phyloP scores from a whole-genome alignment of 2,888 invertebrate genomes.

The Protodeltote pygarga region DNA sequence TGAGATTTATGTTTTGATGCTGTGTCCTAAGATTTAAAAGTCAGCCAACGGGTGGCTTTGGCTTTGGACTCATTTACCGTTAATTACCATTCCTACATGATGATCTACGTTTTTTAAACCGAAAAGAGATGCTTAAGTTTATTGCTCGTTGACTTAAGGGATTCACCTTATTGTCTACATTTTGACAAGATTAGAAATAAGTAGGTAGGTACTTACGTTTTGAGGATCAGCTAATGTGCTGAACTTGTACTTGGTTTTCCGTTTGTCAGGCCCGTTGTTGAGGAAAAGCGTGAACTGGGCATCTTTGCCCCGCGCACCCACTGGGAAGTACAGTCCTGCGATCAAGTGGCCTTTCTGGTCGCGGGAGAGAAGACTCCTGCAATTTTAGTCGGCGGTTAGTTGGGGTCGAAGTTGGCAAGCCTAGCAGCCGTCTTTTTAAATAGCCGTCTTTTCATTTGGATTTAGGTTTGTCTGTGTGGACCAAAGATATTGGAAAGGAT shows the following conservation, averaged over 20 bases:
- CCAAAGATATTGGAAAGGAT: no score
- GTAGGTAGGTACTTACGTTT: slow-evolving; percentile 78
- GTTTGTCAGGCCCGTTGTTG: slow-evolving; percentile 89
- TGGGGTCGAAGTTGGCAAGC: background rate
- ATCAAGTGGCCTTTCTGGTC: slow-evolving; percentile 94
- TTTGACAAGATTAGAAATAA: background rate
- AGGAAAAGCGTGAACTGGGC: slow-evolving; percentile 92
- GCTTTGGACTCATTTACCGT: no score
- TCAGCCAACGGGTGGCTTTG: no score
- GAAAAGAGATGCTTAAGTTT: background rate
- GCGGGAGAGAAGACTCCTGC: slow-evolving; percentile 91
- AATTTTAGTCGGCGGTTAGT: background rate
- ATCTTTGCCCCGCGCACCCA: slow-evolving; percentile 85
- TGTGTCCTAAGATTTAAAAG: no score
- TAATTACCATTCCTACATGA: no score
- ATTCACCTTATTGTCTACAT: no score
- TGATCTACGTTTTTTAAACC: no score
- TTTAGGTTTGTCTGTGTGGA: no score
- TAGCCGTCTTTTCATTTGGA: no score
- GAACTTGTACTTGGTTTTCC: slow-evolving; percentile 92
- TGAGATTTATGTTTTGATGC: no score
- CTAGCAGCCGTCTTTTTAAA: no score
- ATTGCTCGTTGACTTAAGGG: background rate
- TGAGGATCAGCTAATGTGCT: slow-evolving; percentile 87
- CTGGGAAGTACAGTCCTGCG: slow-evolving; percentile 95